Percentiles rank a stretch among this genome's conserved stretches.
phyloP scores from a whole-genome alignment of 2,113 vertebrate genomes.

The Hystrix cristata region DNA sequence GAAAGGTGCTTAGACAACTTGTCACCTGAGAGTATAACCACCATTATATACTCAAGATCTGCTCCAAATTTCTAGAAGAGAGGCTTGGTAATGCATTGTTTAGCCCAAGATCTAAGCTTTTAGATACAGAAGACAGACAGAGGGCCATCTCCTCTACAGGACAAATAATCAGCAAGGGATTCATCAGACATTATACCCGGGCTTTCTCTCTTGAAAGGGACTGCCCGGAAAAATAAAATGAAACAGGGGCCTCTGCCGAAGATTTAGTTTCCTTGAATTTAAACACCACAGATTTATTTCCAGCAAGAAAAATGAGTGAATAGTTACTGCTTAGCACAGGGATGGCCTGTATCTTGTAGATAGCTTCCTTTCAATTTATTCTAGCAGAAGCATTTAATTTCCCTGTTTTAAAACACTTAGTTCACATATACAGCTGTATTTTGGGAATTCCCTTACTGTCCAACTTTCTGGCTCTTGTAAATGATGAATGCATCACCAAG shows the following conservation, averaged over 20 bases:
- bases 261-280: not conserved
- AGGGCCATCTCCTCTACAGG: not conserved
- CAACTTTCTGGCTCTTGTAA: constrained; percentile 3
- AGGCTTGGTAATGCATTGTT: not conserved
- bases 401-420: constrained; percentile 12
- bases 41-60: not conserved
- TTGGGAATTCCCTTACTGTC: not conserved
- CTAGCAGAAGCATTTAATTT: not conserved
- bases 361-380: not conserved
- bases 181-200: not conserved
- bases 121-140: not conserved
- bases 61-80: not conserved
- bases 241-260: not conserved
- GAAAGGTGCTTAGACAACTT: not conserved
- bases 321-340: not conserved
- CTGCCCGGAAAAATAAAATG: not conserved
- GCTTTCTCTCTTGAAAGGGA: not conserved
- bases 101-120: not conserved
- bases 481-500: not conserved
- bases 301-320: constrained; percentile 10
- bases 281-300: not conserved
- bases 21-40: not conserved
- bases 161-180: not conserved
- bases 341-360: not conserved
- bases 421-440: not conserved